Percentiles rank a stretch among this genome's conserved stretches.
phyloP scores from a whole-genome alignment of 2,113 vertebrate species.

The Aythya baeri region DNA sequence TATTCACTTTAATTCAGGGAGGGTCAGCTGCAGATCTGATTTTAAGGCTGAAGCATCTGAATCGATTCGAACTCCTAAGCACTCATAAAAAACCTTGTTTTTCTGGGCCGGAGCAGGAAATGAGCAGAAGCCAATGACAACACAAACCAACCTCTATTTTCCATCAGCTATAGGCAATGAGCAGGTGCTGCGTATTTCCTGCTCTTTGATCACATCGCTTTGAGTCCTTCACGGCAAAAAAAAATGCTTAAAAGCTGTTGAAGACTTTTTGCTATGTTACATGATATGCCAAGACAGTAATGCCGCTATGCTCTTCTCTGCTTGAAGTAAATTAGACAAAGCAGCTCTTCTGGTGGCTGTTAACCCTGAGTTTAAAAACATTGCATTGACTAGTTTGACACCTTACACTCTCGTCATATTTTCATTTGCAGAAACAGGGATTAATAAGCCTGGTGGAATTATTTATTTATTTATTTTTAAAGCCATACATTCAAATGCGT shows the following conservation, averaged over 20 bases:
- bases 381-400: not conserved
- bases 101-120: conserved; percentile 6
- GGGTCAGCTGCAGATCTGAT: not conserved
- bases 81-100: not conserved
- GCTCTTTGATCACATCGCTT: conserved; percentile 33
- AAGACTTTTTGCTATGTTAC: not conserved
- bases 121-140: not conserved
- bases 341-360: not conserved
- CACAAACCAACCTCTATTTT: not conserved
- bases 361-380: not conserved
- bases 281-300: not conserved
- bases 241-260: not conserved
- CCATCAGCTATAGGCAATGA: not conserved
- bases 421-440: not conserved
- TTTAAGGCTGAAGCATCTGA: conserved; percentile 9
- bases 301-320: not conserved
- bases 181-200: not conserved
- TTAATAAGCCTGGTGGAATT: not conserved
- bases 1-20: not conserved
- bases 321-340: conserved; percentile 26
- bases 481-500: not conserved
- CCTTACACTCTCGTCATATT: not conserved
- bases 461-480: not conserved
- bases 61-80: not conserved
- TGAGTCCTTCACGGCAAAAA: not conserved